Base-by-base conservation (phyloP, 2,888 invertebrate genomes). In the Orchesellides sinensis region DNA sequence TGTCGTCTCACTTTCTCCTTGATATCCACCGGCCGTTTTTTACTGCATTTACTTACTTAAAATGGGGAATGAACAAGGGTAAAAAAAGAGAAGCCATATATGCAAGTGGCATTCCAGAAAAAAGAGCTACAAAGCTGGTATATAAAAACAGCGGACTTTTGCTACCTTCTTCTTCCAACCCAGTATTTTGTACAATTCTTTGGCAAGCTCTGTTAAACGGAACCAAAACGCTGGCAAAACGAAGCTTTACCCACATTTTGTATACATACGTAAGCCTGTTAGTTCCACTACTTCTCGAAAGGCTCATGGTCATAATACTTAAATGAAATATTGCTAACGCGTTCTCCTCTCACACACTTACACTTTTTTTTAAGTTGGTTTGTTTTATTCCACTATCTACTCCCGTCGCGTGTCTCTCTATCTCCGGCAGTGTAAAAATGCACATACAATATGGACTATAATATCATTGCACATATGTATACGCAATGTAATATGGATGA, bases 281-380 rank as follows among this genome's bases (percentile, higher is more conserved):
- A 75, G 52, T 63, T 74, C 74, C 63, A 32, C 74, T 29, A 14
- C 17, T 65, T 52, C 74, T 74, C 65, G 54, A 52, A 74, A 54
- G 66, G 75, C 66, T 75, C 75, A 75, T 56, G 75, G 56, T 56
- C 75, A 75, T 75, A 66, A 75, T 56, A 66, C 66, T 66, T 54
- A 66, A 56, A 75, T 75, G 75, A 75, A 75, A 75, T 75, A 75
- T 75, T 66, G 66, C 75, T 65, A 47, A 65, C 35, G 49, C 74
- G 63, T 27, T 52, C 54, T 35, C 52, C 54, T 74, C 40, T 40
- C 40, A 63, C 63, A 35, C 32, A 56, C 56, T 63, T 23, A 21
- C 14, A 65, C 45, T 40, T 45, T 23, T 23, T 45, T 45, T n/a
- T n/a, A 12, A 6, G 14, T 12, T 25, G n/a, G 17, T 45, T 29